Evolutionary conservation across 2,113 vertebrate genomes (phyloP).

Genomic region (Centrocercus urophasianus): DNA sequence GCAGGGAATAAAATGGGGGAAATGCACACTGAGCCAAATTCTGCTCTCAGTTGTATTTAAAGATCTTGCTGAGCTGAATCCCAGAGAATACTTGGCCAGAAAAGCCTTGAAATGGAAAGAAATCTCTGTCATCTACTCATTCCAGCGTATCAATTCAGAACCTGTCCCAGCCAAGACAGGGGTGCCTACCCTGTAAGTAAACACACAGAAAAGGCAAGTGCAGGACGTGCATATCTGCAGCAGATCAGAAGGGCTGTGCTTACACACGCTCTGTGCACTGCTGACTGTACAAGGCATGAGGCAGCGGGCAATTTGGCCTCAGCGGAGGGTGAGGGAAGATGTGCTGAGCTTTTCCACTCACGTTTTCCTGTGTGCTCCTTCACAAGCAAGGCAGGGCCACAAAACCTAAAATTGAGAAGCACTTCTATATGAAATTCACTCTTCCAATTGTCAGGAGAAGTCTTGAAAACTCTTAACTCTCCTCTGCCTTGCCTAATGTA

Average conservation of each 20-base stretch:
- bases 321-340: not conserved
- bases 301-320: not conserved
- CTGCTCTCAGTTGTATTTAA: conserved; percentile 33
- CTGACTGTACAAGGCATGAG: not conserved
- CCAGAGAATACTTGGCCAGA: not conserved
- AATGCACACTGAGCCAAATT: conserved; percentile 17
- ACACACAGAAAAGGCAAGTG: not conserved
- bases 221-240: not conserved
- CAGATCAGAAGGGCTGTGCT: not conserved
- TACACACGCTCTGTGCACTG: accelerated
- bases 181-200: not conserved
- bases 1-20: conserved; percentile 7
- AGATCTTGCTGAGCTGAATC: not conserved
- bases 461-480: not conserved
- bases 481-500: not conserved
- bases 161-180: not conserved
- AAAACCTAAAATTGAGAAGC: not conserved
- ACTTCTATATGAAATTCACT: not conserved
- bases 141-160: not conserved
- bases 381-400: not conserved
- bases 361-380: not conserved
- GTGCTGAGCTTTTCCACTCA: not conserved
- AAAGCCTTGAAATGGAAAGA: not conserved
- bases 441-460: not conserved
- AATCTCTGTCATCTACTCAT: not conserved